Evolutionary conservation across 2,797 vertebrate species (phyloP), one percentile per base, ranked within the genome.

Genomic region (Hephaestus fuliginosus): DNA sequence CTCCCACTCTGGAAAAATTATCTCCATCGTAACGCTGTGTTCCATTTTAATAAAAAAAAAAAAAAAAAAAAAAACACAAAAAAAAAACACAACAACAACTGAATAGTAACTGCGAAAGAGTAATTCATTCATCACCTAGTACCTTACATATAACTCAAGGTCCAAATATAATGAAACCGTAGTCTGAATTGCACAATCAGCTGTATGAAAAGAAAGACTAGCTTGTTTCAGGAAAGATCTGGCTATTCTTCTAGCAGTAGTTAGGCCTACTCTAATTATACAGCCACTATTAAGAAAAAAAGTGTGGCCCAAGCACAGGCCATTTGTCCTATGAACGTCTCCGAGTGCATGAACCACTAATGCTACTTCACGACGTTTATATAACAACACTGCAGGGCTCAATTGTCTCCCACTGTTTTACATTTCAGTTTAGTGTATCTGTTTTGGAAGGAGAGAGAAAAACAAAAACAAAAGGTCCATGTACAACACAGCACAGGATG

Each of bases 361-460:
- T 79, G 83, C 90, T 92, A 92, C 88, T 90, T 88, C 90, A 92
- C 86, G 53, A 93, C 71, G 84, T 82, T 86, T 86, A 86, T 85
- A 82, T 80, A 91, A 91, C 86, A 90, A 92, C 89, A 92, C 86
- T 89, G 86, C 85, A 58, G 74, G 78, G 80, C 73, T 85, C 78
- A n/a, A 33, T 41, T 52, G 70, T 78, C 71, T 80, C 75, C 79
- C 30, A 33, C 61, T 62, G 70, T 76, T 89, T 87, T 78, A 86
- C 80, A 88, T 88, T 62, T 94, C 67, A 77, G 43, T 78, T 86
- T 87, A 92, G 85, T 89, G 89, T 83, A 55, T 82, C 55, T 30
- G n/a, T 78, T 80, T 68, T 60, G 71, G 74, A 80, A 82, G 55
- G 71, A 80, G 48, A 78, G 51, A 49, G 14, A 22, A 78, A 81